Evolutionary conservation across 1,140 invertebrate species (phyloP).

Genomic region (Antheraea pernyi): DNA sequence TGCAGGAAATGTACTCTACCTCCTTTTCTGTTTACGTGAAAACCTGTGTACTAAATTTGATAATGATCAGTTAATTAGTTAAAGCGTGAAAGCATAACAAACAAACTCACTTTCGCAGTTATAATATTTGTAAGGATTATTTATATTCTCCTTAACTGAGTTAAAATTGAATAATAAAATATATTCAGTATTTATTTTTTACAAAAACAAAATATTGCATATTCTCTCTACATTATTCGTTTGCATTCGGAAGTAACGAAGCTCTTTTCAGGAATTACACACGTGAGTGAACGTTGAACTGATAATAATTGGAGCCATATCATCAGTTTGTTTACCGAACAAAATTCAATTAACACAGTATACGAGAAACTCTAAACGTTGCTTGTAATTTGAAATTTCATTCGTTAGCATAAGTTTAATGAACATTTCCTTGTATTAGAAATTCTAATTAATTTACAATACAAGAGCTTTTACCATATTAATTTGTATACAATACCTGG

Average conservation of each 20-base stretch:
- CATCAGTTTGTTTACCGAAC: neutral
- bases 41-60: too few relatives aligned
- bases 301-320: neutral
- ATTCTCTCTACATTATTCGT: neutral
- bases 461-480: neutral
- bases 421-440: neutral
- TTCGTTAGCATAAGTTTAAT: conserved; percentile 3
- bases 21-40: too few relatives aligned
- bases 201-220: too few relatives aligned
- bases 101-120: too few relatives aligned
- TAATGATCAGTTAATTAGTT: too few relatives aligned
- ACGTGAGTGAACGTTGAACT: neutral
- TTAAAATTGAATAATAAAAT: too few relatives aligned
- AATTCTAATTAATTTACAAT: neutral
- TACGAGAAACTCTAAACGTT: neutral
- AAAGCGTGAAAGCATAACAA: too few relatives aligned
- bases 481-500: too few relatives aligned
- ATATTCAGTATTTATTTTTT: too few relatives aligned
- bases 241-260: neutral
- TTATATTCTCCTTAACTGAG: too few relatives aligned
- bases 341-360: conserved; percentile 3
- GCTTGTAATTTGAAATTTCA: neutral
- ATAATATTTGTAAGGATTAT: too few relatives aligned
- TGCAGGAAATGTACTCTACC: too few relatives aligned
- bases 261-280: neutral